Base-by-base conservation (phyloP, 2,113 vertebrate species). In the Gambusia holbrooki region DNA sequence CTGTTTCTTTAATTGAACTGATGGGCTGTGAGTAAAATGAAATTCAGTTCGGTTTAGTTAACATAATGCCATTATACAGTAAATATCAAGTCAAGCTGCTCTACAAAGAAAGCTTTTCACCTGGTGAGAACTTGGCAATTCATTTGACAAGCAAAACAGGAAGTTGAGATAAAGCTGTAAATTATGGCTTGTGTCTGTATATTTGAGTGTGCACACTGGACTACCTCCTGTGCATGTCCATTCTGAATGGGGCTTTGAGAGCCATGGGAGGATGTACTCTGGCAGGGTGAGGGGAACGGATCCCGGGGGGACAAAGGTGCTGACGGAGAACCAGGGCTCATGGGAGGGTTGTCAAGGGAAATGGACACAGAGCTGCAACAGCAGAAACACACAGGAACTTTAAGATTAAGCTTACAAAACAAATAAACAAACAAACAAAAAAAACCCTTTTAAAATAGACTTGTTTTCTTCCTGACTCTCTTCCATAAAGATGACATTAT, bases 281-380 rank as follows among this genome's bases (percentile, higher is more conserved):
- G 83, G 69, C 78, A 84, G 62, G 88, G 78, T 2, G 88, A 84
- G 15, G 71, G 27, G 64, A 82, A 74, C 62, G 54, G 80, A 29
- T 87, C 85, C 5, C 5, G 30, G 9, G 90, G 87, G 12, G 90
- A 85, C 30, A 54, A 7, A 10, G 79, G 71, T 6, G 29, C 1
- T 0, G 62, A 67, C 0, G 88, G 90, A 37, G 91, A 90, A 63
- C 11, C 37, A 66, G 92, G 89, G 79, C 88, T 93, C 65, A 87
- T 84, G 62, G 93, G 90, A 67, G 88, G 87, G 68, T 91, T 93
- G 68, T 95, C 93, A 2, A 95, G 87, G 0, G 93, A 94, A 79
- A 95, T 89, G 82, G 93, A 94, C 30, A 95, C 73, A 25, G 94
- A 94, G 65, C 94, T 95, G 79, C 69, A 83, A 79, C 69, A 78